These are phyloP conservation scores for Enteromius unitaeniatus DNA, from an alignment of 2,797 vertebrate species.

Conservation along the genomic window DNA sequence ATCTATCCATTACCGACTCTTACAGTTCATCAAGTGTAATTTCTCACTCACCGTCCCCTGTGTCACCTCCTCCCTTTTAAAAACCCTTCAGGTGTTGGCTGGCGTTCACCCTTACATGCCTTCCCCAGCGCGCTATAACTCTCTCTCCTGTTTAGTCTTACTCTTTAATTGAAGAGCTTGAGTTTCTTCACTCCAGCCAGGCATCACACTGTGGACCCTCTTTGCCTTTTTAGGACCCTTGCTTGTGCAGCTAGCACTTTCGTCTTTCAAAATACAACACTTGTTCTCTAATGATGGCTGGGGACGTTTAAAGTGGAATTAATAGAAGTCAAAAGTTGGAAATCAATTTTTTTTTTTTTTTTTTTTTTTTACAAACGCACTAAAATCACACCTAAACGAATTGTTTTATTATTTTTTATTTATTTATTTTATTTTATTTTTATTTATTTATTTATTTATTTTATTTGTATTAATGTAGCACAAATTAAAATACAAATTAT, in stretches of 20 bases:
- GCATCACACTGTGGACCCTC: constrained; percentile 63
- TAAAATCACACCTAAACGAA: constrained; percentile 8
- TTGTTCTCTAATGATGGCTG: constrained; percentile 66
- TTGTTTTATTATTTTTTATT: too few relatives aligned
- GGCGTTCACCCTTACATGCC: constrained; percentile 66
- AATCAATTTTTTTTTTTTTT: too few relatives aligned
- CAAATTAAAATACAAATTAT: too few relatives aligned
- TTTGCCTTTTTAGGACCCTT: constrained; percentile 60
- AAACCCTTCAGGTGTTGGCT: constrained; percentile 41
- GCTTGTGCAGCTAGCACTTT: constrained; percentile 1
- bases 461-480: too few relatives aligned
- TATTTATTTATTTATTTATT: too few relatives aligned
- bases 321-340: constrained; percentile 56
- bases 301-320: constrained; percentile 64
- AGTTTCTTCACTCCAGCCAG: constrained; percentile 71
- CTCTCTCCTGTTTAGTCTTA: constrained; percentile 74
- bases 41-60: not conserved
- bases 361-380: not conserved
- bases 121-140: constrained; percentile 71
- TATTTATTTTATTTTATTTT: too few relatives aligned
- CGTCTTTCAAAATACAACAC: constrained; percentile 68
- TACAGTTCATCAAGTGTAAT: constrained; percentile 16
- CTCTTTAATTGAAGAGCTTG: constrained; percentile 74
- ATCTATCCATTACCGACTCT: constrained; percentile 23
- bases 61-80: not conserved